Conservation (phyloP, 2,888 invertebrate species). For the Exocentrus adspersus region DNA sequence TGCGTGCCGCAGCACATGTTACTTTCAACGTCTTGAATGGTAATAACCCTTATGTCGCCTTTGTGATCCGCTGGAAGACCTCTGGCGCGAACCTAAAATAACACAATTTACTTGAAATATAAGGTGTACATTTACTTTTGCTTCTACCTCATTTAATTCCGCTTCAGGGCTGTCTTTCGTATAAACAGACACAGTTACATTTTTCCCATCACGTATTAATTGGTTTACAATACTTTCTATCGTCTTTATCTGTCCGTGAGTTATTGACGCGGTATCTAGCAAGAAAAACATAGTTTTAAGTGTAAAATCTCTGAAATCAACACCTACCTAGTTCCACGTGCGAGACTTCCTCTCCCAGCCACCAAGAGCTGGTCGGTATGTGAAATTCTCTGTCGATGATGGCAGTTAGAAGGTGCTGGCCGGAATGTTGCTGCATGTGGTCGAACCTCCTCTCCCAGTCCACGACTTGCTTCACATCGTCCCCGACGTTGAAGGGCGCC, state of each 20-base stretch:
- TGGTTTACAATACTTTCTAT: constrained; percentile 75
- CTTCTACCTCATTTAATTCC: constrained; percentile 49
- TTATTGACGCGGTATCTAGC: constrained; percentile 67
- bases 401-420: constrained; percentile 86
- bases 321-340: constrained; percentile 74
- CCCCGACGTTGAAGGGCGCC: constrained; percentile 71
- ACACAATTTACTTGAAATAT: too few species aligned
- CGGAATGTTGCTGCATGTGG: constrained; percentile 93
- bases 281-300: neutral
- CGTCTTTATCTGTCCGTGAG: constrained; percentile 64
- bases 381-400: constrained; percentile 76
- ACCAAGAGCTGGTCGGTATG: constrained; percentile 82
- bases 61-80: constrained; percentile 84
- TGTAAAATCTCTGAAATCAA: neutral
- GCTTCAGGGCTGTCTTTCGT: constrained; percentile 70
- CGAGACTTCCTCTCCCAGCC: constrained; percentile 79
- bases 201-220: constrained; percentile 71
- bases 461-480: constrained; percentile 71
- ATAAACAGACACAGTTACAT: constrained; percentile 73
- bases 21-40: constrained; percentile 79
- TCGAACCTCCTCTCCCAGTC: constrained; percentile 85
- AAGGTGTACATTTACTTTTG: too few species aligned
- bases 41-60: constrained; percentile 79
- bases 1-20: constrained; percentile 93
- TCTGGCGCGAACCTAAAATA: constrained; percentile 68